Evolutionary conservation across 2,888 invertebrate genomes (phyloP).

Genomic region (Meta bourneti): DNA sequence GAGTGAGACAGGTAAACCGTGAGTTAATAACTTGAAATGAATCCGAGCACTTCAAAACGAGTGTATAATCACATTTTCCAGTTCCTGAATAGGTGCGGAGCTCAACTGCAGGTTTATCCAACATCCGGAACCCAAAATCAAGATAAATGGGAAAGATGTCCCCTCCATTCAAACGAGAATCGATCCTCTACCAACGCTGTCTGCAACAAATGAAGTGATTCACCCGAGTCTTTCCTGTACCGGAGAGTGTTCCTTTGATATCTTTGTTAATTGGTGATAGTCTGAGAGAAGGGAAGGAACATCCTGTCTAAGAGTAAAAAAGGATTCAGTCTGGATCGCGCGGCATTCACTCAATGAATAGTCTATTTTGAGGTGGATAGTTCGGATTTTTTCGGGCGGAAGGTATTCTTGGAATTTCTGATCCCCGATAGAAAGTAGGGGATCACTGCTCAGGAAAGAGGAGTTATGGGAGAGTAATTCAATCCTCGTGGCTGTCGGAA

Average conservation of each 20-base stretch:
- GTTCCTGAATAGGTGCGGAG: no score
- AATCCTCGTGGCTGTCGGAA: background rate
- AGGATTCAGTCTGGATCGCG: background rate
- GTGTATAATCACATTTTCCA: no score
- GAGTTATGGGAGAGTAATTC: conserved; percentile 7
- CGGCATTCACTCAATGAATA: background rate
- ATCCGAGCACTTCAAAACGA: no score
- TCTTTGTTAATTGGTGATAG: conserved; percentile 2
- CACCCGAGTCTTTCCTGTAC: background rate
- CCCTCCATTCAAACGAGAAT: conserved; percentile 17
- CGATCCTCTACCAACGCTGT: conserved; percentile 12
- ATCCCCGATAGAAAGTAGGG: background rate
- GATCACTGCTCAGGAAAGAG: background rate
- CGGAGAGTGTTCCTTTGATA: background rate
- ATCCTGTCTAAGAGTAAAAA: background rate
- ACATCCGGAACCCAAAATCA: background rate
- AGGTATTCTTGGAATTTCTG: conserved; percentile 11
- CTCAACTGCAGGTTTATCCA: no score
- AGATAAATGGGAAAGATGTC: conserved; percentile 26
- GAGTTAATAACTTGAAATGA: no score
- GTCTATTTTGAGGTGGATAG: background rate
- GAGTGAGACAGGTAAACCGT: no score
- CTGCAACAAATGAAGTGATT: background rate
- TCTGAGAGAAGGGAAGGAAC: background rate
- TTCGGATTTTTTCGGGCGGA: conserved; percentile 1